A percentile compares a stretch with the other conserved stretches of the same genome.
These are phyloP conservation scores for Leptopilina myrica DNA, from an alignment of 2,888 invertebrate genomes.

Conservation along the genomic window DNA sequence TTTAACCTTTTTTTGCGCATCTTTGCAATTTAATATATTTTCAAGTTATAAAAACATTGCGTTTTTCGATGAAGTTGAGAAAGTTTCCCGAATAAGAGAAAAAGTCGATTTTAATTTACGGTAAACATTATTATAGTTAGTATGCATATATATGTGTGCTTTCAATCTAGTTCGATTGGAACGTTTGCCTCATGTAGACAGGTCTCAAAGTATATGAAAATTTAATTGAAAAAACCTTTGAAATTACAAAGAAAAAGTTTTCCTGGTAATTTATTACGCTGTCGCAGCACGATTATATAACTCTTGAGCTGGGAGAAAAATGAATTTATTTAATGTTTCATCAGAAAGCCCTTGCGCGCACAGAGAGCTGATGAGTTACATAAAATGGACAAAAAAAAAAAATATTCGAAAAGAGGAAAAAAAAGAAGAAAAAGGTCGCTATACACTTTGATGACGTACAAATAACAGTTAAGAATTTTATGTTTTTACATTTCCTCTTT, in stretches of 20 bases:
- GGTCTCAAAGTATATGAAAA: slow-evolving; percentile 5
- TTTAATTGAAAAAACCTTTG: slow-evolving; percentile 37
- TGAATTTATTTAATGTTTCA: slow-evolving; percentile 56
- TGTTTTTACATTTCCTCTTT: slow-evolving; percentile 10
- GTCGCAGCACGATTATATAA: neutral
- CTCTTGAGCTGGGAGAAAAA: slow-evolving; percentile 39
- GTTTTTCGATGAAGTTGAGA: neutral
- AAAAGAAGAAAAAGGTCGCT: neutral
- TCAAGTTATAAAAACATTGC: too few species aligned
- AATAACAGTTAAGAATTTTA: slow-evolving; percentile 41
- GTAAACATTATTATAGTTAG: neutral
- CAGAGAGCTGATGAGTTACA: slow-evolving; percentile 11
- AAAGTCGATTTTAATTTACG: neutral
- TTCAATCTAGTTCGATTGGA: slow-evolving; percentile 13
- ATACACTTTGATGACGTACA: slow-evolving; percentile 15
- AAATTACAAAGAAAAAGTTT: slow-evolving; percentile 31
- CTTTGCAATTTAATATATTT: too few species aligned
- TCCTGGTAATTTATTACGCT: slow-evolving; percentile 36
- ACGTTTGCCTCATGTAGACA: slow-evolving; percentile 16
- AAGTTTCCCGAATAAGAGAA: neutral
- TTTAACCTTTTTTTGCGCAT: too few species aligned
- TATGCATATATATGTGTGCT: neutral
- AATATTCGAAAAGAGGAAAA: too few species aligned
- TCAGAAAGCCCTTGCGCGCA: slow-evolving; percentile 13
- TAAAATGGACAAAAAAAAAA: slow-evolving; percentile 10